Evolutionary conservation across 2,888 invertebrate genomes (phyloP).

Genomic region (Bombyx huttoni): DNA sequence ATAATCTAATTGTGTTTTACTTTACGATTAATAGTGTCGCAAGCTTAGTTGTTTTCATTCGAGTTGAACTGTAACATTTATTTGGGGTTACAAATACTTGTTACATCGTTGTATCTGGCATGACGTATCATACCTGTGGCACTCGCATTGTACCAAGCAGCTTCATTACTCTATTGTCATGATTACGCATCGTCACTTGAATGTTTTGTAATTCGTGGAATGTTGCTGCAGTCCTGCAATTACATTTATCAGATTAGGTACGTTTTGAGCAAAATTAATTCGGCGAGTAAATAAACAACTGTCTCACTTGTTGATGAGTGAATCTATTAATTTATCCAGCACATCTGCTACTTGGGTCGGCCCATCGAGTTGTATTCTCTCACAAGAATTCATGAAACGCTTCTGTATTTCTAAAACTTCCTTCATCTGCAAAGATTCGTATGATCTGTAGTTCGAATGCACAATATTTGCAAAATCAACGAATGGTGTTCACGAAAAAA

Average conservation of each 20-base stretch:
- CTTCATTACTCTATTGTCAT: conserved; percentile 51
- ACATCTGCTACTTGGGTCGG: conserved; percentile 74
- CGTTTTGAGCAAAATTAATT: not conserved
- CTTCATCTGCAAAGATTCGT: conserved; percentile 55
- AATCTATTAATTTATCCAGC: conserved; percentile 75
- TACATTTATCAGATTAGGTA: not conserved
- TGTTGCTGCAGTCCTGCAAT: conserved; percentile 67
- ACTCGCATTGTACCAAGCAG: conserved; percentile 37
- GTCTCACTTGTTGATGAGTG: conserved; percentile 74
- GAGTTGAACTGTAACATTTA: not conserved
- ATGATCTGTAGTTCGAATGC: not conserved
- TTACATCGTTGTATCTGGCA: not conserved
- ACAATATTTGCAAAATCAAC: not conserved
- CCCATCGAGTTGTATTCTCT: conserved; percentile 76
- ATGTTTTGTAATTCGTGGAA: conserved; percentile 70
- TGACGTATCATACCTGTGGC: conserved; percentile 30
- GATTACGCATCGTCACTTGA: conserved; percentile 58
- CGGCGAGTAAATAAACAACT: conserved; percentile 1
- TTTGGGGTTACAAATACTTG: not conserved
- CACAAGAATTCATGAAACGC: conserved; percentile 76
- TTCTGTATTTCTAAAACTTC: conserved; percentile 75
- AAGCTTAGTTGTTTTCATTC: not conserved
- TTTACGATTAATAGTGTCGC: not conserved
- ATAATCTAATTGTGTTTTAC: not conserved
- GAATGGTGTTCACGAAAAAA: not conserved